Evolutionary conservation across 2,888 invertebrate species (phyloP).

Genomic region (Zygogramma bicolorata): DNA sequence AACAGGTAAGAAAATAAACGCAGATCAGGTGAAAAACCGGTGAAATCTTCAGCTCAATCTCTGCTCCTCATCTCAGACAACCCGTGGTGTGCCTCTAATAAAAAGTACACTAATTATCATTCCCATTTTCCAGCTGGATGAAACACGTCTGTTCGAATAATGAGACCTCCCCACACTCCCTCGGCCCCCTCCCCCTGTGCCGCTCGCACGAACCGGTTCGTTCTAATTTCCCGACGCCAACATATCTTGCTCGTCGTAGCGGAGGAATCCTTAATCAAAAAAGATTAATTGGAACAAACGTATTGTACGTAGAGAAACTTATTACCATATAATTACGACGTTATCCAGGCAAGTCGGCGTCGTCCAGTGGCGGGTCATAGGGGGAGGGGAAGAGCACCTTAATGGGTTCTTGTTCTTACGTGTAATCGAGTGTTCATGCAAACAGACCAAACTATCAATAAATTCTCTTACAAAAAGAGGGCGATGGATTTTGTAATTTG

Average conservation of each 20-base stretch:
- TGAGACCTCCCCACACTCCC: background rate
- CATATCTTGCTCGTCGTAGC: conserved; percentile 2
- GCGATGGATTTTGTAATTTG: too few species aligned
- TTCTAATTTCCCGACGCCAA: conserved; percentile 2
- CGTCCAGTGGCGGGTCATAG: too few species aligned
- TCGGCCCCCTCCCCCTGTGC: background rate
- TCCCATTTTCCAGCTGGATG: background rate
- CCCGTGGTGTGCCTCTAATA: background rate
- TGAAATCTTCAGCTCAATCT: too few species aligned
- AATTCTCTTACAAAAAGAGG: too few species aligned
- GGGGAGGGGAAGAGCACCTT: too few species aligned
- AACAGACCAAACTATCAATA: too few species aligned
- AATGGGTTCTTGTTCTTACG: too few species aligned
- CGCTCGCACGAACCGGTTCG: background rate
- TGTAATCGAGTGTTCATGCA: too few species aligned
- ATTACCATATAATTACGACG: conserved; percentile 30
- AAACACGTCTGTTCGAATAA: background rate
- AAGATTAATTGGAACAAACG: conserved; percentile 32
- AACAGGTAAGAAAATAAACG: too few species aligned
- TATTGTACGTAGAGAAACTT: conserved; percentile 16
- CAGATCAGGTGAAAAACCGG: too few species aligned
- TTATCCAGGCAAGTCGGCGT: conserved; percentile 15
- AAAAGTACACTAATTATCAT: background rate
- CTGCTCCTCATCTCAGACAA: too few species aligned
- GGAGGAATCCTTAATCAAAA: conserved; percentile 39